Base-by-base conservation (phyloP, 2,113 vertebrate genomes). In the Strix uralensis region DNA sequence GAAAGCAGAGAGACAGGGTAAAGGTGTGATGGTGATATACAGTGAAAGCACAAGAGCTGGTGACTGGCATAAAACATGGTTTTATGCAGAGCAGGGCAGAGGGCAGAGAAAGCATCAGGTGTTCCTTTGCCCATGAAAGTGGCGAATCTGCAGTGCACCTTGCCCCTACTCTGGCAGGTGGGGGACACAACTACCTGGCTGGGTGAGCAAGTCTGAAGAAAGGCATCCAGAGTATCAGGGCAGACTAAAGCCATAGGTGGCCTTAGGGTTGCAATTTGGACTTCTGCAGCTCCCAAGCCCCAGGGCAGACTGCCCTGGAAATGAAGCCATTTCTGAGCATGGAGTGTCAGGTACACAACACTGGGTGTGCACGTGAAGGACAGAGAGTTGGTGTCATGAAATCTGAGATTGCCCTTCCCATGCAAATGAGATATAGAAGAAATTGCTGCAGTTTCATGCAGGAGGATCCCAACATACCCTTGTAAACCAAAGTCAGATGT, bases 1-100 rank as follows among this genome's bases (percentile, higher is more conserved):
- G 44, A 83, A 91, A 85, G 25, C 40, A 47, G 44, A 81, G 25
- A 40, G 18, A 40, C 3, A 13, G 17, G 15, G 46, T 69, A 55
- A 81, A 82, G 58, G 9, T 0, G 0, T 51, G 38, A 47, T 4
- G 46, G 10, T 18, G 59, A n/a, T 32, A 34, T 1, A 32, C 0
- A 0, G 7, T 77, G 58, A 80, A 90, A 78, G 19, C 34, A 40
- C 11, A 20, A 26, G 25, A 30, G 7, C 0, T 52, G 42, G 46
- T 67, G 25, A 42, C 15, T 55, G 27, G n/a, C 42, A 29, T n/a
- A 49, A 85, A 74, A 44, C 5, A 15, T 9, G 15, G 32, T 47
- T 23, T 47, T 67, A 18, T 46, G 32, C 38, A 80, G 32, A 86
- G 40, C 22, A 27, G 27, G 13, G 21, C 32, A 90, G 62, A 67